Evolutionary conservation across 2,888 invertebrate genomes (phyloP).

Genomic region (Cephalotes varians): DNA sequence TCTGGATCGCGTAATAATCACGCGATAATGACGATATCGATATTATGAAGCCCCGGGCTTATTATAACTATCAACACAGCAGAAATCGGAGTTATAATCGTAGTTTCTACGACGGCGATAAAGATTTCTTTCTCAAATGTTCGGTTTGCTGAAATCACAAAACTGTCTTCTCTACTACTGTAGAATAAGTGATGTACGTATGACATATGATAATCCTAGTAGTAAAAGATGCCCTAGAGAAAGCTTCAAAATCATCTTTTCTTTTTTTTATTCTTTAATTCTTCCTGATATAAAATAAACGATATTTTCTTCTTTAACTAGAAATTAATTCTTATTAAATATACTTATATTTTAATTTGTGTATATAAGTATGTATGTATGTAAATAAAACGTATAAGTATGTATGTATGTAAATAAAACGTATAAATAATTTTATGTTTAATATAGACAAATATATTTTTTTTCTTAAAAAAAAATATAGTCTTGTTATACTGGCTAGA

Average conservation of each 20-base stretch:
- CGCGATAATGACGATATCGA: conserved; percentile 46
- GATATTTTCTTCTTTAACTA: background rate
- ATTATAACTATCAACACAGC: background rate
- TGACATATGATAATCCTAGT: background rate
- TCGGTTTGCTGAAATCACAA: background rate
- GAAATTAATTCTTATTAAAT: background rate
- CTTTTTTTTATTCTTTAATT: background rate
- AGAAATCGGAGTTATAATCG: conserved; percentile 11
- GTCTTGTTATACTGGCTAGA: background rate
- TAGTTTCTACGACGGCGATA: background rate
- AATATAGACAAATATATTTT: background rate
- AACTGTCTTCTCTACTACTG: background rate
- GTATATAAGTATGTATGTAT: too few relatives aligned
- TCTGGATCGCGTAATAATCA: conserved; percentile 36
- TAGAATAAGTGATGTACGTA: background rate
- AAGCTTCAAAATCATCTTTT: background rate
- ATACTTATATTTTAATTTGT: background rate
- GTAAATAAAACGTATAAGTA: background rate
- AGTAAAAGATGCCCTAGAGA: background rate
- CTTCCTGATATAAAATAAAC: background rate
- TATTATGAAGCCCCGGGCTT: conserved; percentile 40
- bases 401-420: too few relatives aligned
- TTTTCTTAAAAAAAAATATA: background rate
- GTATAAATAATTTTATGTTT: background rate
- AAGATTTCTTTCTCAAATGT: background rate